Conservation (phyloP, 2,797 vertebrate genomes). For the Tragopan temminckii region DNA sequence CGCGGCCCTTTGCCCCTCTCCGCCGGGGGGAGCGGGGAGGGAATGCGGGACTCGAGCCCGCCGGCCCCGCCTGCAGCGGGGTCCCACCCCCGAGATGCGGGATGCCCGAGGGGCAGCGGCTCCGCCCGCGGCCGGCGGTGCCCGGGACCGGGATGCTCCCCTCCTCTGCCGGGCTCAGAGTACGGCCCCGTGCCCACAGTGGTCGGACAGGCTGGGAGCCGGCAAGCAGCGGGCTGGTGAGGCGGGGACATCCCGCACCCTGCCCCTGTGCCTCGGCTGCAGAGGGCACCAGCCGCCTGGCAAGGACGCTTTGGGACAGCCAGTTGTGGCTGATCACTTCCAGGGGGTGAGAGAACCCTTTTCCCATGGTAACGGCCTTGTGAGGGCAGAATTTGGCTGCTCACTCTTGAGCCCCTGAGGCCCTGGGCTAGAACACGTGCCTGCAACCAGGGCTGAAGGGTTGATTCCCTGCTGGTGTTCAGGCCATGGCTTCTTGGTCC, state of each 20-base stretch:
- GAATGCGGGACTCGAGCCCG: not conserved
- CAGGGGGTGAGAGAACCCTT: not conserved
- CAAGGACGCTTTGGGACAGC: accelerated
- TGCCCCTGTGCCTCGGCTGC: not conserved
- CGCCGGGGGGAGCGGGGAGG: not conserved
- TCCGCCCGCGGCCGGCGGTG: not conserved
- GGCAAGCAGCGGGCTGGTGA: not conserved
- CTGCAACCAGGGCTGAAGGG: not conserved
- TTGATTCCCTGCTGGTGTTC: not conserved
- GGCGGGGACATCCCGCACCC: not conserved
- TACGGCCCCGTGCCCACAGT: not conserved
- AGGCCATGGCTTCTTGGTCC: not conserved
- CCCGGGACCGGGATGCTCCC: not conserved
- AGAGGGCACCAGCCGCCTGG: not conserved
- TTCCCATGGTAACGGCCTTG: not conserved
- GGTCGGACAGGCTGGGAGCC: not conserved
- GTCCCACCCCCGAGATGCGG: not conserved
- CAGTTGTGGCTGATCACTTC: not conserved
- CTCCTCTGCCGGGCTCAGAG: not conserved
- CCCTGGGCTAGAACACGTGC: not conserved
- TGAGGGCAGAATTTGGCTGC: not conserved
- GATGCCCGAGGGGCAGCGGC: not conserved
- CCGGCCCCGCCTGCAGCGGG: not conserved
- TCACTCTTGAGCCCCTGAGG: not conserved
- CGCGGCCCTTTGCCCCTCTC: not conserved